Base-by-base conservation (phyloP, 2,797 vertebrate genomes). In the Clangula hyemalis region DNA sequence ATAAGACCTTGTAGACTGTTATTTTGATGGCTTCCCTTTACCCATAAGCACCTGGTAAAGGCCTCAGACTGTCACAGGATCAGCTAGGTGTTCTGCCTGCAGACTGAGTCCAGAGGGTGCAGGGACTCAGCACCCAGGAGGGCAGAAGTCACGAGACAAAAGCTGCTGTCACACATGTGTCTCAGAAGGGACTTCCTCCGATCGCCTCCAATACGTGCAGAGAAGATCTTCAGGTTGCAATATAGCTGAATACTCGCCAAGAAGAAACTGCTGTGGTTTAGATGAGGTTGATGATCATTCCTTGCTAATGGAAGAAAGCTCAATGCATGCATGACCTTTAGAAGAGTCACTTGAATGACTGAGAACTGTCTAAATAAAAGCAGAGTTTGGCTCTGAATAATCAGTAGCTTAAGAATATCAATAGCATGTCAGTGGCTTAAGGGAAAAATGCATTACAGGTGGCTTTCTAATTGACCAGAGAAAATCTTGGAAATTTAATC, bases 401-500 rank as follows among this genome's bases (percentile, higher is more conserved):
- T 69, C 72, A 75, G 72, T 65, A 83, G 78, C 34, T 80, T 74
- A 57, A 61, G 65, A 68, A 62, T 87, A 80, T 81, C 92, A 62
- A 66, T 28, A 94, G 11, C 0, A 0, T 62, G 79, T 84, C 76
- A 32, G 45, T 45, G 76, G 53, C 39, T 65, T 89, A 68, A 85
- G 18, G 36, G 41, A 39, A 90, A 95, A 93, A 87, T 57, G n/a
- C 41, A 16, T 90, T 87, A 81, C 76, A 91, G 87, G 91, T 95
- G 83, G 88, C 41, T 96, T 94, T 73, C 54, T 94, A 96, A 96
- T 78, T 93, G 94, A 91, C 70, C 70, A 88, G 60, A 83, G 82
- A 94, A 92, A 93, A 78, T 87, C 82, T 85, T 85, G 66, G 85
- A 89, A 94, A 92, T 93, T 60, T 85, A 91, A 96, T 94, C 91